Conservation (phyloP, 1,140 invertebrate species). For the Eriosoma lanigerum region DNA sequence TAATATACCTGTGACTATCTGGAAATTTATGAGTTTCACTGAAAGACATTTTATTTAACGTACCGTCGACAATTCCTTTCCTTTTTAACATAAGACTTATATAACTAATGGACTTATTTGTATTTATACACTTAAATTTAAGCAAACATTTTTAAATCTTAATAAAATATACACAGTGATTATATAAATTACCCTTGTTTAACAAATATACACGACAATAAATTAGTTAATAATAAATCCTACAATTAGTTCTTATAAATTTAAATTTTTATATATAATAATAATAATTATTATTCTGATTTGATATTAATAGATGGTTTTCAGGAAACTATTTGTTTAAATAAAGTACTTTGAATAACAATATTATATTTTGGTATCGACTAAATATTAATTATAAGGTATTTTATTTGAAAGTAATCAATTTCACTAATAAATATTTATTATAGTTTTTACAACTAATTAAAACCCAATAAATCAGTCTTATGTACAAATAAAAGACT, state of each 20-base stretch:
- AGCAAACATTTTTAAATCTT: background rate
- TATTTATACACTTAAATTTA: constrained; percentile 16
- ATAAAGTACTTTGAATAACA: background rate
- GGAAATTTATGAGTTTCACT: constrained; percentile 21
- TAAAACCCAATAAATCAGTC: constrained; percentile 41
- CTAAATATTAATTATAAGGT: background rate
- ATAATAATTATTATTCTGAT: background rate
- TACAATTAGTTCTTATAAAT: no score
- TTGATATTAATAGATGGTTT: background rate
- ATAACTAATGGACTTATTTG: constrained; percentile 33
- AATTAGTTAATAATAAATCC: no score
- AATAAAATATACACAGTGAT: constrained; percentile 3
- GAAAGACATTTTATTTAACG: background rate
- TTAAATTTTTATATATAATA: no score
- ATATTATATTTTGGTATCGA: background rate
- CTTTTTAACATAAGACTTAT: background rate
- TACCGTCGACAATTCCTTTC: constrained; percentile 1
- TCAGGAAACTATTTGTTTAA: background rate
- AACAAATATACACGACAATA: background rate
- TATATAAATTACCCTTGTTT: constrained; percentile 39
- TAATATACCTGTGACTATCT: no score
- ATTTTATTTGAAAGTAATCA: background rate
- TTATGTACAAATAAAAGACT: constrained; percentile 34
- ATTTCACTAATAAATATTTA: background rate
- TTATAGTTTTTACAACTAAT: background rate